Conservation (phyloP, 2,113 vertebrate genomes). For the Ardeotis arabs region DNA sequence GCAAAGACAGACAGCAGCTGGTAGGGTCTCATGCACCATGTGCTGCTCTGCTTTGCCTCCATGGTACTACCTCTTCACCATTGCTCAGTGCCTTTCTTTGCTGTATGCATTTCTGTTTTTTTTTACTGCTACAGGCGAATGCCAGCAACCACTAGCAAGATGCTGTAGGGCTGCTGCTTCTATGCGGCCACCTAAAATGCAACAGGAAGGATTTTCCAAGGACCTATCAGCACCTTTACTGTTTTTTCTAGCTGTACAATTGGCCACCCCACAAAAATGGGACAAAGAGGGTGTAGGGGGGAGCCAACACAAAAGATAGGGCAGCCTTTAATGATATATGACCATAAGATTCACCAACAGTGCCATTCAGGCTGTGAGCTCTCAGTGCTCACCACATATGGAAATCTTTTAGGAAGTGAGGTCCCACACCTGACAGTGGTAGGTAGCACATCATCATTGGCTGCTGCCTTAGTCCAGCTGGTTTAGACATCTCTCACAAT, state of each 20-base stretch:
- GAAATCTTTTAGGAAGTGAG: background rate
- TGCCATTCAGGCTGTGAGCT: background rate
- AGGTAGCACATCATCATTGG: background rate
- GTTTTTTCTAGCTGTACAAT: background rate
- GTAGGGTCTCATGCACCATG: background rate
- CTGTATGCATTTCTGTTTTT: background rate
- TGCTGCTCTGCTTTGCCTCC: background rate
- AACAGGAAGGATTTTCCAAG: background rate
- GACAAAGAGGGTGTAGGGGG: fast-evolving
- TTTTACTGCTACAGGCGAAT: background rate
- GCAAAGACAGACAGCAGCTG: background rate
- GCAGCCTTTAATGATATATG: background rate
- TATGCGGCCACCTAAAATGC: background rate
- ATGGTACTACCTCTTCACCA: background rate
- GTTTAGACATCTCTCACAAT: too few relatives aligned
- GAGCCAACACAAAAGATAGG: background rate
- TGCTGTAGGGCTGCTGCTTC: background rate
- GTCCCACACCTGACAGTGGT: background rate
- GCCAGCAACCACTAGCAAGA: background rate
- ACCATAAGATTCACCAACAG: background rate
- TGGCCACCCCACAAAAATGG: background rate
- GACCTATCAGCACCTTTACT: background rate
- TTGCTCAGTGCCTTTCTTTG: background rate
- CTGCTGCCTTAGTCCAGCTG: background rate
- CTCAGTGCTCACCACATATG: background rate